Evolutionary conservation across 2,113 vertebrate species (phyloP).

Genomic region (Equus przewalskii): DNA sequence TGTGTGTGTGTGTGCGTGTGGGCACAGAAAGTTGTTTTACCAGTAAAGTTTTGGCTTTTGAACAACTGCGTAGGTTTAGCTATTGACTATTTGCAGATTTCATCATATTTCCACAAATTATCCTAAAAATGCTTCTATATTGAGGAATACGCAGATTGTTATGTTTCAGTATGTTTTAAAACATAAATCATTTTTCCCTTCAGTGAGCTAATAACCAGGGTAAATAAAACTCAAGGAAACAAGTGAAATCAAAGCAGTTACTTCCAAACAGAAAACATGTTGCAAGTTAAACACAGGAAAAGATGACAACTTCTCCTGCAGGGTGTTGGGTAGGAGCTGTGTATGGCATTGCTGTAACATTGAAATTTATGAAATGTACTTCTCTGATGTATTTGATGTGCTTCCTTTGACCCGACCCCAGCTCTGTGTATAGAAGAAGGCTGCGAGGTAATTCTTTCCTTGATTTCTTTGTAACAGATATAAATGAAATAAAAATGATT

Average conservation of each 20-base stretch:
- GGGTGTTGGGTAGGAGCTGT: slow-evolving; percentile 39
- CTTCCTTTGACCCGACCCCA: slow-evolving; percentile 86
- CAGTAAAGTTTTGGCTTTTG: slow-evolving; percentile 19
- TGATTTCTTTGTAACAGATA: slow-evolving; percentile 81
- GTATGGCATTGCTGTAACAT: slow-evolving; percentile 72
- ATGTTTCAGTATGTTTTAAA: slow-evolving; percentile 32
- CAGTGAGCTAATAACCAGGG: neutral
- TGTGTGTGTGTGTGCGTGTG: too few relatives aligned
- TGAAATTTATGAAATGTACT: slow-evolving; percentile 81
- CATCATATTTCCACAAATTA: slow-evolving; percentile 41
- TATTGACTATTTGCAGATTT: neutral
- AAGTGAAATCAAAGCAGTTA: slow-evolving; percentile 57
- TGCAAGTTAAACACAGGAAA: slow-evolving; percentile 68
- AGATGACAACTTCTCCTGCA: slow-evolving; percentile 18
- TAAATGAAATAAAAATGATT: slow-evolving; percentile 83
- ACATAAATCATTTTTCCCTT: slow-evolving; percentile 47
- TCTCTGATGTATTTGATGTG: slow-evolving; percentile 87
- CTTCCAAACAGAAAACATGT: slow-evolving; percentile 56
- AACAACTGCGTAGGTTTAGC: neutral
- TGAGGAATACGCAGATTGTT: neutral
- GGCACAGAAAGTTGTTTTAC: neutral
- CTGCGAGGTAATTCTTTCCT: slow-evolving; percentile 81
- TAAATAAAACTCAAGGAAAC: slow-evolving; percentile 61
- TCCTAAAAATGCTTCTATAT: neutral
- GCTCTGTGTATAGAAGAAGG: slow-evolving; percentile 78